Percentiles rank a stretch among this genome's conserved stretches.
Evolutionary conservation across 2,113 vertebrate species (phyloP).

Genomic region (Hippocampus barbouri): DNA sequence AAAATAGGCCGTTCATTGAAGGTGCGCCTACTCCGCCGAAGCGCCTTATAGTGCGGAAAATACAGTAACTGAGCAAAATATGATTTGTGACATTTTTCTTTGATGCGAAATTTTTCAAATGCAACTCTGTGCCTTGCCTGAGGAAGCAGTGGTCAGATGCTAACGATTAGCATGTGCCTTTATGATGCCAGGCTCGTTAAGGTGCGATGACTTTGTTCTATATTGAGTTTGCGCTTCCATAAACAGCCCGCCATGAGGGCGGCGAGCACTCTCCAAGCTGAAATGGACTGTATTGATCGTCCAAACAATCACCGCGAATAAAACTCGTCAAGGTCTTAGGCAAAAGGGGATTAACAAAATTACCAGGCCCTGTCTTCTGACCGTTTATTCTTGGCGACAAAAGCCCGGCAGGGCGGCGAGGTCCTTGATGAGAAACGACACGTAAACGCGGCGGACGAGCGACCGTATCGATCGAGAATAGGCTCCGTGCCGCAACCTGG

Average conservation of each 20-base stretch:
- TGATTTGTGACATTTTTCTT: too few species aligned
- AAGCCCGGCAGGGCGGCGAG: conserved; percentile 28
- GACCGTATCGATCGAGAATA: conserved; percentile 59
- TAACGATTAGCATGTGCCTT: not conserved
- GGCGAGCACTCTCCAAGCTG: conserved; percentile 26
- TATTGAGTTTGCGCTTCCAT: conserved; percentile 50
- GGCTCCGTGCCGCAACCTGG: conserved; percentile 30
- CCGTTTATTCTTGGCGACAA: conserved; percentile 47
- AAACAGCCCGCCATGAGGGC: conserved; percentile 9
- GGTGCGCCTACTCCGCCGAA: too few species aligned
- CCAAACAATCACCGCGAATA: conserved; percentile 69
- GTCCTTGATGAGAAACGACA: conserved; percentile 55
- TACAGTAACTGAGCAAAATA: too few species aligned
- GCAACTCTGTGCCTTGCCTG: not conserved
- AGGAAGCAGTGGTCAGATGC: not conserved
- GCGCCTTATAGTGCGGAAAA: too few species aligned
- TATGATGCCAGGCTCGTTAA: not conserved
- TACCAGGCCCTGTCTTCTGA: conserved; percentile 51
- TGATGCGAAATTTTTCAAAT: too few species aligned
- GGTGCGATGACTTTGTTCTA: conserved; percentile 1
- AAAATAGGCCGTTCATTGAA: too few species aligned
- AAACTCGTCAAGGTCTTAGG: conserved; percentile 69
- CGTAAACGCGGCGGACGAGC: conserved; percentile 49
- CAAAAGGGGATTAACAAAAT: conserved; percentile 65
- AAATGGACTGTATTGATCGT: conserved; percentile 64